These are phyloP conservation scores for Columba janthina DNA, from an alignment of 2,113 vertebrate genomes.

Conservation along the genomic window DNA sequence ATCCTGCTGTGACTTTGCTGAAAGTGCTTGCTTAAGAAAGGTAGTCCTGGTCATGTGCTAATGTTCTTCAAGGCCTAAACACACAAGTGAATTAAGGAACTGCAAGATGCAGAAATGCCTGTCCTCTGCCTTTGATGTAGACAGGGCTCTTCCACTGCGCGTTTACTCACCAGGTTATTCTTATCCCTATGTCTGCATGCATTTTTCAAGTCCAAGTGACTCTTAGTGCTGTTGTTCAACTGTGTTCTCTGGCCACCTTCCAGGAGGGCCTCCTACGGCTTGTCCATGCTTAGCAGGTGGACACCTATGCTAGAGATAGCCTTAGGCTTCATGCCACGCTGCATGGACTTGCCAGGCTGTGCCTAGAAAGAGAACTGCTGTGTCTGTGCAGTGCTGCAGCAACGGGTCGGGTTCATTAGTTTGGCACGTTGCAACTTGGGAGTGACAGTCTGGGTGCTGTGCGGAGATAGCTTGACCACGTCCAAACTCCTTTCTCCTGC, in stretches of 20 bases:
- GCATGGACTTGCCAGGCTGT: background rate
- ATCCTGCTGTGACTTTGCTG: background rate
- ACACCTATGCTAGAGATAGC: background rate
- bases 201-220: background rate
- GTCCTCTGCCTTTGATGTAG: background rate
- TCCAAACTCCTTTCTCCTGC: background rate
- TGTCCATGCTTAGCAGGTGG: background rate
- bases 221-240: background rate
- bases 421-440: background rate
- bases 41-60: background rate
- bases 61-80: background rate
- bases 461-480: background rate
- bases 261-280: background rate
- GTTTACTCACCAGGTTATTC: background rate
- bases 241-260: background rate
- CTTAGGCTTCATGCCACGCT: rapidly evolving
- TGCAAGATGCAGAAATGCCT: background rate
- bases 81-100: background rate
- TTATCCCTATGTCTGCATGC: background rate
- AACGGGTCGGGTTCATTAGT: background rate
- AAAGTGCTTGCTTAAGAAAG: background rate
- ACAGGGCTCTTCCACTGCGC: background rate
- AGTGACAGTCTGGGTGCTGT: background rate
- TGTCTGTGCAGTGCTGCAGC: background rate
- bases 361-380: background rate